A percentile compares a stretch with the other conserved stretches of the same genome.
Evolutionary conservation across 1,140 invertebrate genomes (phyloP).

Genomic region (Dinothrombium tinctorium): DNA sequence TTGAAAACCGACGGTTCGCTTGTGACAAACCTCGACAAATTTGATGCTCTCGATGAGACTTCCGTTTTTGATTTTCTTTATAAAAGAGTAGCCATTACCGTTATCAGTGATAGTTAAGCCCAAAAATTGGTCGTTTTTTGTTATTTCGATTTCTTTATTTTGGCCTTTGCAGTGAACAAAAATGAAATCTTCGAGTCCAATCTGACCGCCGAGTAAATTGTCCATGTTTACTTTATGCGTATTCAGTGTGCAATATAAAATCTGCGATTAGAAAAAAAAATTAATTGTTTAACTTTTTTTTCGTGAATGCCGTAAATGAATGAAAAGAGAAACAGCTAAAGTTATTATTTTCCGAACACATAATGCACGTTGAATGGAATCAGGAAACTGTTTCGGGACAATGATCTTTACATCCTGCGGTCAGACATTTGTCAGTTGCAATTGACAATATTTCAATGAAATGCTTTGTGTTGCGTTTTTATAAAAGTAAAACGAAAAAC

Average conservation of each 20-base stretch:
- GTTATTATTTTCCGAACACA: too few relatives aligned
- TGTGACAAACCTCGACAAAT: slow-evolving; percentile 43
- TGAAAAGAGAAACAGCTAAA: too few relatives aligned
- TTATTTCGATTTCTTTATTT: slow-evolving; percentile 78
- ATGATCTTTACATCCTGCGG: too few relatives aligned
- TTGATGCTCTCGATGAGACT: slow-evolving; percentile 62
- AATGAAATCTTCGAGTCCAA: slow-evolving; percentile 91
- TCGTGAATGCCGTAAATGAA: too few relatives aligned
- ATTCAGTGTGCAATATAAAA: slow-evolving; percentile 90
- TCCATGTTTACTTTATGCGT: slow-evolving; percentile 93
- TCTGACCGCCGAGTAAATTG: slow-evolving; percentile 73
- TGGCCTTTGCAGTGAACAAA: slow-evolving; percentile 87
- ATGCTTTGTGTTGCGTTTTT: too few relatives aligned
- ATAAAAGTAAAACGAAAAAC: too few relatives aligned
- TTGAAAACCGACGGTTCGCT: background rate
- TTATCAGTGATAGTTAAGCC: slow-evolving; percentile 95
- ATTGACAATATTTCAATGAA: too few relatives aligned
- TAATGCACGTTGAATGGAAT: too few relatives aligned
- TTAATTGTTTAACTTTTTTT: too few relatives aligned
- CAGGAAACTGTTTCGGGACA: too few relatives aligned
- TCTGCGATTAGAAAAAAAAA: too few relatives aligned
- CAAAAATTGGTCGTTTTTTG: slow-evolving; percentile 76
- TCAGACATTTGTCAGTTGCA: too few relatives aligned
- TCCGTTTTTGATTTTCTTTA: slow-evolving; percentile 83
- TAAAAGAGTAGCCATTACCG: slow-evolving; percentile 84